phyloP scores from a whole-genome alignment of 2,888 invertebrate genomes.

The Eilema sororculum region DNA sequence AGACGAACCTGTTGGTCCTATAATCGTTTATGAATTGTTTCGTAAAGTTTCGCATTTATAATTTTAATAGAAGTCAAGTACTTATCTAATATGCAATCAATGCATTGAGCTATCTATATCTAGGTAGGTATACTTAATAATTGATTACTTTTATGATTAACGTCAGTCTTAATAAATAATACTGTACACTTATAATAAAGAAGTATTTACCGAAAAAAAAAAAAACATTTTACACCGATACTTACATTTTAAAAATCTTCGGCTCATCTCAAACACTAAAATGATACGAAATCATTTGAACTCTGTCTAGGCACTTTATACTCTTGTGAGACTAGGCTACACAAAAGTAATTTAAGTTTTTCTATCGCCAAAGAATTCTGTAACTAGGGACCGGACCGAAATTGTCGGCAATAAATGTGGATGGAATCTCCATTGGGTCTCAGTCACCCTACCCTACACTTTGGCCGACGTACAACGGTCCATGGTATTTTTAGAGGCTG shows the following conservation, averaged over 20 bases:
- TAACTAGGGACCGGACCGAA: conserved; percentile 5
- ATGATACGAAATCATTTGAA: not conserved
- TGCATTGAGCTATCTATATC: no score
- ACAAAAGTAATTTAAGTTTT: conserved; percentile 18
- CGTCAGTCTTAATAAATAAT: not conserved
- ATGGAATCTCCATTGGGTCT: conserved; percentile 3
- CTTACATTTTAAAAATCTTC: not conserved
- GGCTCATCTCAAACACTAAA: not conserved
- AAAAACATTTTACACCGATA: not conserved
- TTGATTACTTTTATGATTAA: not conserved
- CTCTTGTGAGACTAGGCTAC: conserved; percentile 7
- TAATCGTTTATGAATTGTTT: no score
- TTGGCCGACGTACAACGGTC: not conserved
- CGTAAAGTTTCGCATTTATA: no score
- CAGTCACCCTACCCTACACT: conserved; percentile 5
- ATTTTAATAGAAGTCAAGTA: no score
- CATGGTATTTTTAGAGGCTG: not conserved
- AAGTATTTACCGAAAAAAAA: not conserved
- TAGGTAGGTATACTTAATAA: no score
- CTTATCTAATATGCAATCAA: no score
- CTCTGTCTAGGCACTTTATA: not conserved
- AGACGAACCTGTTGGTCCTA: no score
- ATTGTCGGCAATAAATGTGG: conserved; percentile 18
- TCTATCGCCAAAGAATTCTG: conserved; percentile 13
- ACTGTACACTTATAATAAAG: not conserved